Evolutionary conservation across 2,797 vertebrate species (phyloP).

Genomic region (Pseudopleuronectes americanus): DNA sequence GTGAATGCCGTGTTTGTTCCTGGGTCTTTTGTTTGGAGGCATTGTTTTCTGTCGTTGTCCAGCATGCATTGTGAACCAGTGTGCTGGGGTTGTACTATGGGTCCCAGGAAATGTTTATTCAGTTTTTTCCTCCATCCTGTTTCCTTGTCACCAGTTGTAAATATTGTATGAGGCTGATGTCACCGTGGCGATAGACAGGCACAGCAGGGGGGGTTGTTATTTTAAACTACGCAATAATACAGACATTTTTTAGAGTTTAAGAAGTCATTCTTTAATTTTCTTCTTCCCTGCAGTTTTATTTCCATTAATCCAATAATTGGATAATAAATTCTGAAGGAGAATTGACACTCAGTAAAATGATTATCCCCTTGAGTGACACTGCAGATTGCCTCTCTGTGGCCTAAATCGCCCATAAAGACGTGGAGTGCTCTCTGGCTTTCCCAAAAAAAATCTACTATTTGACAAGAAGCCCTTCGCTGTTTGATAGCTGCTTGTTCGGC

Average conservation of each 20-base stretch:
- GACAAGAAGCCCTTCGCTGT: background rate
- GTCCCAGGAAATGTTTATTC: conserved; percentile 53
- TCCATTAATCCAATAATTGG: background rate
- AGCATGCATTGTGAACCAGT: conserved; percentile 50
- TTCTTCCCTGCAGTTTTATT: background rate
- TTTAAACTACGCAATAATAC: conserved; percentile 6
- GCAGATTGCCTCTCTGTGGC: background rate
- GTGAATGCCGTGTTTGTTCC: conserved; percentile 69
- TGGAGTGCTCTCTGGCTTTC: conserved; percentile 17
- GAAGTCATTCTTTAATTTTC: background rate
- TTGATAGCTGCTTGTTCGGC: conserved; percentile 21
- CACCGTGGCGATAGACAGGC: conserved; percentile 9
- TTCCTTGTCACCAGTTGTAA: conserved; percentile 43
- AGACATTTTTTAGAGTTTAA: background rate
- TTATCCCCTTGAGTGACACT: background rate
- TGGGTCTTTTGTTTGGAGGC: conserved; percentile 66
- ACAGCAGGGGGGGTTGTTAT: background rate
- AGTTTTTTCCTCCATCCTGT: conserved; percentile 34
- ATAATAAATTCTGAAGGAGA: background rate
- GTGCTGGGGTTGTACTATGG: conserved; percentile 31
- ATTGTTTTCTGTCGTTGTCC: conserved; percentile 63
- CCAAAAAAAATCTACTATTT: background rate
- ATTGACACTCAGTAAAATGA: background rate
- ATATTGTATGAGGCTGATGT: conserved; percentile 19
- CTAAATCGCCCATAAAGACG: background rate